A percentile compares a stretch with the other conserved stretches of the same genome.
These are phyloP conservation scores for Phataginus tetradactyla DNA, from an alignment of 2,797 vertebrate species.

Conservation along the genomic window DNA sequence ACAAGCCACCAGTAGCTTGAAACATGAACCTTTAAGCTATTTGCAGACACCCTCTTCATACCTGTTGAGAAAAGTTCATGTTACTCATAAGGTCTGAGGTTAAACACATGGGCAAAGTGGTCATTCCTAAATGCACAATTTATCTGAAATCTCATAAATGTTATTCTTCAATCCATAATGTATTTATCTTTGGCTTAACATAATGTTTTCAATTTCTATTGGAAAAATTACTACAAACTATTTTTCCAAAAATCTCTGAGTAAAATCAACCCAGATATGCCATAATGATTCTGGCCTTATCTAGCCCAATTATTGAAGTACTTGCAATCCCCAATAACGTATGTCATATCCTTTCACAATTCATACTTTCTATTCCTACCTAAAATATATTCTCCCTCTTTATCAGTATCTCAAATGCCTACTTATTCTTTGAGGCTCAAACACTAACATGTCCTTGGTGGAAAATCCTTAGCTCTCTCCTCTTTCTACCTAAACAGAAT, in stretches of 20 bases:
- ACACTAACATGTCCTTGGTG: background rate
- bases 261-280: background rate
- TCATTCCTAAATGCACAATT: background rate
- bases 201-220: background rate
- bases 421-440: background rate
- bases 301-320: background rate
- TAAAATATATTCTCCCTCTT: background rate
- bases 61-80: background rate
- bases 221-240: background rate
- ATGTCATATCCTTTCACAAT: background rate
- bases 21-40: background rate
- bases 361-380: background rate
- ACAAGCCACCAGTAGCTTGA: background rate
- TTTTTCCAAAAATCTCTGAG: background rate
- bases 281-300: background rate
- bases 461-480: background rate
- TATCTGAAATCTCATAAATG: conserved; percentile 14
- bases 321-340: background rate
- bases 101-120: background rate
- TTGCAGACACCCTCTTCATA: background rate
- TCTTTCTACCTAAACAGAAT: background rate
- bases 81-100: background rate
- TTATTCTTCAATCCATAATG: background rate
- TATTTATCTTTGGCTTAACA: background rate
- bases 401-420: background rate